Base-by-base conservation (phyloP, 2,888 invertebrate genomes). In the Drosophila glabriapex region DNA sequence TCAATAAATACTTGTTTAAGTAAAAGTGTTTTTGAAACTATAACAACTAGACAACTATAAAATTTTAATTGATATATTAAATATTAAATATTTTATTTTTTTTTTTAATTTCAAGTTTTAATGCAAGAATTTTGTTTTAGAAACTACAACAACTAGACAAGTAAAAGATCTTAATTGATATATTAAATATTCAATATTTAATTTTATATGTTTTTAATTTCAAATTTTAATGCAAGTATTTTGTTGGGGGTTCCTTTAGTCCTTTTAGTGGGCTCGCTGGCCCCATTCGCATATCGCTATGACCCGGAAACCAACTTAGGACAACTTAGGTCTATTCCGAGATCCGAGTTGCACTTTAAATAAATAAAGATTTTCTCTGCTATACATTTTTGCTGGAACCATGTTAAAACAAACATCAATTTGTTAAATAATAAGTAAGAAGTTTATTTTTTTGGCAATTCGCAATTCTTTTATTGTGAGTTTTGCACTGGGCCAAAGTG, bases 401-500 rank as follows among this genome's bases (percentile, higher is more conserved):
- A 16, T 9, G 9, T 41, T 9, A 41, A 41, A 41, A 4, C 43
- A 3, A n/a, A 12, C 22, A 22, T 46, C 0, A 1, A 14, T 25
- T 14, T 43, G 5, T 43, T 16, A 19, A 16, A 16, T 28, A 50
- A 9, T 50, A 19, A 9, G 28, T 28, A 9, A 7, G 1, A 53
- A n/a, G 9, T 56, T n/a, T 6, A 14, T 19, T 29, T 9, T 9
- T 58, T 22, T 22, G 4, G 25, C 46, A 9, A 35, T 54, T 25
- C 28, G 55, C 55, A n/a, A 41, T 41, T 41, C 3, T 39, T n/a
- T 58, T 16, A 3, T 1, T 56, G n/a, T n/a, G n/a, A 56, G n/a
- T 41, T 65, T 28, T 59, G 33, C 56, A 37, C 62, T 74, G 49
- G 43, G 53, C 35, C 25, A 50, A 25, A 65, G 50, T 55, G 62